Base-by-base conservation (phyloP, 2,888 invertebrate genomes). In the Rotaria socialis region DNA sequence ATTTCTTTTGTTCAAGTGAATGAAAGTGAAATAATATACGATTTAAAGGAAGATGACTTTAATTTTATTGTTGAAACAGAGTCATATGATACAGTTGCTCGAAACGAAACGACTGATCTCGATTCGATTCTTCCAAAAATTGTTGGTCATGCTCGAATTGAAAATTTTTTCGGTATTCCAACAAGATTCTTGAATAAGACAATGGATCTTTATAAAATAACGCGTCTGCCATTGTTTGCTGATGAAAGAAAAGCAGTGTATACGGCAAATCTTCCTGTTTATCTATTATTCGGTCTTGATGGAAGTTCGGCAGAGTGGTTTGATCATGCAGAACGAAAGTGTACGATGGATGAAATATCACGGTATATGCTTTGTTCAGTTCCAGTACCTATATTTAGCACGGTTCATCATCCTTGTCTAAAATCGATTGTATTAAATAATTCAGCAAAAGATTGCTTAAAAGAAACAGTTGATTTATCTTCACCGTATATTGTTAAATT, bases 401-500 rank as follows among this genome's bases (percentile, higher is more conserved):
- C n/a, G 6, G 27, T 60, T 60, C 58, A 27, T 6, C n/a, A 60
- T 60, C n/a, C n/a, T 60, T 60, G 58, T 60, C 11, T 60, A 11
- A 5, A 27, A n/a, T 60, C 58, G 24, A 24, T 60, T 60, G 6
- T 60, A 60, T 60, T 22, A 3, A n/a, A 60, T 27, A 60, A 3
- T 4, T 60, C 58, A n/a, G 10, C n/a, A 10, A 27, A 60, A 24
- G n/a, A n/a, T 27, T 60, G 58, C 27, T 27, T 60, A 2, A 60
- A 27, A n/a, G 58, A 60, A n/a, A 60, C n/a, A 60, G 58, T 60
- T 60, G 58, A 60, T 60, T 60, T 60, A 60, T 60, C 58, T n/a
- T 60, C 58, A 3, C n/a, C 58, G 27, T 10, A 60, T 10, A 11
- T 60, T 1, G 11, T 60, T n/a, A 27, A n/a, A n/a, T 60, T 60